These are phyloP conservation scores for Brachypodius melanocephalos DNA, from an alignment of 2,113 vertebrate species.

Conservation along the genomic window DNA sequence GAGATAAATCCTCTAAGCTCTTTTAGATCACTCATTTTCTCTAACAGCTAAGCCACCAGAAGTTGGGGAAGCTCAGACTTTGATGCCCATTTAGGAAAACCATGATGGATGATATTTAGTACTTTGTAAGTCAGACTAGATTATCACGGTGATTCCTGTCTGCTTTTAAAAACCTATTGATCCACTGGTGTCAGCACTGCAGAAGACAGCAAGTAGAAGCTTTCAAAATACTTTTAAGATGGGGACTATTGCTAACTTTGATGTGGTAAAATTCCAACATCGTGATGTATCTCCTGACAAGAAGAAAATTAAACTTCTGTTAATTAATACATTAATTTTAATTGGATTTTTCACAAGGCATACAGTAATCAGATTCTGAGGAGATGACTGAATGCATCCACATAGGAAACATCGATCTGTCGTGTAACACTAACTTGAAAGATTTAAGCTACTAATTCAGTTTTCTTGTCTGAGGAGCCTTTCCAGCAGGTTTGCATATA, in stretches of 20 bases:
- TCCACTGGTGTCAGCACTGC: slow-evolving; percentile 32
- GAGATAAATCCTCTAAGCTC: slow-evolving; percentile 56
- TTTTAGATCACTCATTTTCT: slow-evolving; percentile 45
- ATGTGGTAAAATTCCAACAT: slow-evolving; percentile 17
- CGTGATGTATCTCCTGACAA: background rate
- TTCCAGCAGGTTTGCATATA: background rate
- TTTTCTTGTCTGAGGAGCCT: background rate
- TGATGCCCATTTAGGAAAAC: slow-evolving; percentile 55
- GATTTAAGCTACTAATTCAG: background rate
- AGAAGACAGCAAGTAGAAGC: slow-evolving; percentile 43
- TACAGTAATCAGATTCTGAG: background rate
- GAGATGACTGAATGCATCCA: background rate
- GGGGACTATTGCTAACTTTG: background rate
- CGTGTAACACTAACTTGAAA: background rate
- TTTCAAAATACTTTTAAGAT: slow-evolving; percentile 30
- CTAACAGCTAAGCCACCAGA: slow-evolving; percentile 36
- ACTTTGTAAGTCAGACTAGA: slow-evolving; percentile 63
- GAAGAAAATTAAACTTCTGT: slow-evolving; percentile 28
- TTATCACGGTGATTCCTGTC: slow-evolving; percentile 57
- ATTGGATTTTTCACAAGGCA: background rate
- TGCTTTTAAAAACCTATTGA: slow-evolving; percentile 62
- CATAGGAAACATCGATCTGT: background rate
- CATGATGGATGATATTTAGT: slow-evolving; percentile 59
- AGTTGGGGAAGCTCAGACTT: slow-evolving; percentile 32
- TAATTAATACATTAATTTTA: slow-evolving; percentile 40